Evolutionary conservation across 2,797 vertebrate species (phyloP).

Genomic region (Esox lucius): DNA sequence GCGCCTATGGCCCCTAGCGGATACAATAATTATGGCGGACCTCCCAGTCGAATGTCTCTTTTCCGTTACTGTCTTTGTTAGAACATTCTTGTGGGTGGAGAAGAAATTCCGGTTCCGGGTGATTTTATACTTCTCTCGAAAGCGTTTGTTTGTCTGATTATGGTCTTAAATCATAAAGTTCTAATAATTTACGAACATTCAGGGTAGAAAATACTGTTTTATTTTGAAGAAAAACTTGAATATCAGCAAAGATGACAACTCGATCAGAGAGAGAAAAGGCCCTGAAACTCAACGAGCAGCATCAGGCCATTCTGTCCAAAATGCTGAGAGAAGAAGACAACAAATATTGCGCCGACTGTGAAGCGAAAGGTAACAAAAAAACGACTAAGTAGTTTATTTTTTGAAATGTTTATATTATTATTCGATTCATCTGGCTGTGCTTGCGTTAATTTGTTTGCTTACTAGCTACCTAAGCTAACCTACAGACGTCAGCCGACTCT

Average conservation of each 20-base stretch:
- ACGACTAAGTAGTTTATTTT: not conserved
- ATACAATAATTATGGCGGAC: too few species aligned
- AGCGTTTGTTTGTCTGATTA: constrained; percentile 58
- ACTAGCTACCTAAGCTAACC: not conserved
- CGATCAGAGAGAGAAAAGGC: constrained; percentile 96
- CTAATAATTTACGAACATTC: constrained; percentile 45
- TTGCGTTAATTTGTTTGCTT: constrained; percentile 28
- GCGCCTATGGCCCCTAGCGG: too few species aligned
- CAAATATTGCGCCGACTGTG: constrained; percentile 99
- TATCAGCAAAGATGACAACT: constrained; percentile 82
- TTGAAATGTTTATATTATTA: not conserved
- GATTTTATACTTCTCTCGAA: constrained; percentile 56
- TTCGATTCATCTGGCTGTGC: constrained; percentile 16
- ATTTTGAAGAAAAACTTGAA: constrained; percentile 11
- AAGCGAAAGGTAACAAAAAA: constrained; percentile 86
- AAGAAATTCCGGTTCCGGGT: constrained; percentile 76
- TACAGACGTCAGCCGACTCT: constrained; percentile 63
- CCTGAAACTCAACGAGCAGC: constrained; percentile 97
- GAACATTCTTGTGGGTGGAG: constrained; percentile 64
- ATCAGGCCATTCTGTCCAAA: constrained; percentile 96
- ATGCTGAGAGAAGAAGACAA: constrained; percentile 97
- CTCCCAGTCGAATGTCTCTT: too few species aligned
- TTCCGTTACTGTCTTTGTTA: too few species aligned
- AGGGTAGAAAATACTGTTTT: constrained; percentile 23
- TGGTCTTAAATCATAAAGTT: constrained; percentile 62